Percentiles rank a stretch among this genome's conserved stretches.
Conservation (phyloP, 2,888 invertebrate species). For the Macrophya annulata region DNA sequence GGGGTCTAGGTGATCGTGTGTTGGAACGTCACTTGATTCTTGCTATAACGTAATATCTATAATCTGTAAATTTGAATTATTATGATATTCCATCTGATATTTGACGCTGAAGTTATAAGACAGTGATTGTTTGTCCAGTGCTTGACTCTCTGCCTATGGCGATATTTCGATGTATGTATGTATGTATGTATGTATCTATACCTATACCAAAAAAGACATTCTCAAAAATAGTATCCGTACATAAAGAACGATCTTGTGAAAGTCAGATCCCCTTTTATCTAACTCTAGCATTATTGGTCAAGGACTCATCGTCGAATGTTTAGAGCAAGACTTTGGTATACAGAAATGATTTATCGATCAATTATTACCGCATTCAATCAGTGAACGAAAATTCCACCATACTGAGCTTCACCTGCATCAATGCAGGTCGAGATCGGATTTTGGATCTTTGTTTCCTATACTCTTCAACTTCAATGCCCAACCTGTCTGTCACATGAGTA, state of each 20-base stretch:
- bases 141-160: slow-evolving; percentile 2
- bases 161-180: background rate
- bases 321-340: background rate
- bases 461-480: background rate
- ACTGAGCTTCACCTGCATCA: background rate
- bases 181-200: too few species aligned
- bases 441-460: background rate
- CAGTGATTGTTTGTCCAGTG: background rate
- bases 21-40: slow-evolving; percentile 14
- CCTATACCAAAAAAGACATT: slow-evolving; percentile 6
- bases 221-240: background rate
- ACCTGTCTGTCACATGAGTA: background rate
- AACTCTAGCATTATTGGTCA: slow-evolving; percentile 9
- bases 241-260: slow-evolving; percentile 1
- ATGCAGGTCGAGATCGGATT: background rate
- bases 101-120: background rate
- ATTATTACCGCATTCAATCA: background rate
- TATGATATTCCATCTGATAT: background rate
- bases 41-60: slow-evolving; percentile 15
- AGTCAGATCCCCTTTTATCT: slow-evolving; percentile 19
- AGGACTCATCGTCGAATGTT: background rate
- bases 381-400: background rate
- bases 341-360: too few species aligned
- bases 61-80: background rate
- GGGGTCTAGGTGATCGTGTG: background rate